Conservation (phyloP, 2,113 vertebrate species). For the human region DNA sequence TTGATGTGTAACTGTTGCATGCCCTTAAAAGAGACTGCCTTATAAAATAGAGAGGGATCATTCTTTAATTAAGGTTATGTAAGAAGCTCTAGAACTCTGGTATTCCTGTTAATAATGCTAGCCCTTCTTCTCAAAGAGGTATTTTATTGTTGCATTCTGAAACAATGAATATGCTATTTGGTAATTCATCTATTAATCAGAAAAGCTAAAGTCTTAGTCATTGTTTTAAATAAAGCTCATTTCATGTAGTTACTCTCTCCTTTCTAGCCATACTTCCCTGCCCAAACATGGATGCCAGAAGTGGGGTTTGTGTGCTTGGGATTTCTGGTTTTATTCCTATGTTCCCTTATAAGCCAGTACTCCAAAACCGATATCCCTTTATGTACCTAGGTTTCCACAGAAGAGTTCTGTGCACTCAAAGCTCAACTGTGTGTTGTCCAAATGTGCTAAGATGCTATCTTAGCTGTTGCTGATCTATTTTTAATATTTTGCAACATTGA, state of each 20-base stretch:
- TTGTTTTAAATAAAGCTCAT: neutral
- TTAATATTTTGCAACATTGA: neutral
- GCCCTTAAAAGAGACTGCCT: neutral
- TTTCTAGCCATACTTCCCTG: neutral
- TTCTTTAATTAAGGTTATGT: neutral
- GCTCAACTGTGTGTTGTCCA: neutral
- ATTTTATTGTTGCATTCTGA: neutral
- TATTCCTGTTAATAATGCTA: neutral
- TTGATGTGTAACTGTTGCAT: neutral
- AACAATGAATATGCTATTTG: neutral
- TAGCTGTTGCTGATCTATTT: neutral
- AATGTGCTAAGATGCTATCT: neutral
- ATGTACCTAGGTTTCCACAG: neutral
- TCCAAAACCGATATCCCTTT: neutral
- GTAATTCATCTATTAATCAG: neutral
- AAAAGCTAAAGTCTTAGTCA: neutral
- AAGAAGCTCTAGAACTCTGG: neutral
- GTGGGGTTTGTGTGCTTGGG: neutral
- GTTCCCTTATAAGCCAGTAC: neutral
- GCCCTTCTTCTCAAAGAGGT: neutral
- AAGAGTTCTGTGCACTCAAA: neutral
- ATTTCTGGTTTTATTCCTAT: neutral
- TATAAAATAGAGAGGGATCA: neutral
- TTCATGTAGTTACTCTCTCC: neutral
- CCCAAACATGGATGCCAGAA: neutral